phyloP scores from a whole-genome alignment of 2,888 invertebrate species.

The Drosophila putrida region DNA sequence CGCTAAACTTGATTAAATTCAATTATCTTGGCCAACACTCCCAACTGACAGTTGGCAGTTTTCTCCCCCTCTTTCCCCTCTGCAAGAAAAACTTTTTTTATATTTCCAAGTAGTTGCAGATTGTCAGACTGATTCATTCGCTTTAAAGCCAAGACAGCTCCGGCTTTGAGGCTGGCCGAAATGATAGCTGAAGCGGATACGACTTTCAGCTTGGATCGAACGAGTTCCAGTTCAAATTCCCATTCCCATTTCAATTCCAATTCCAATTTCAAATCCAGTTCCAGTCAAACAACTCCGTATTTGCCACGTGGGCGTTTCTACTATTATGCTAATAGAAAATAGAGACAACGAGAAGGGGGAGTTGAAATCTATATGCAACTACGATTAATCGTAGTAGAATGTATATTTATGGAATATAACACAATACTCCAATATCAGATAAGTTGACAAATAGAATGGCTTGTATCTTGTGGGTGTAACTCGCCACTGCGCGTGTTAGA shows the following conservation, averaged over 20 bases:
- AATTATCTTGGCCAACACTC: constrained; percentile 61
- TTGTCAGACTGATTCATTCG: constrained; percentile 14
- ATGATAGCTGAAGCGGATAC: constrained; percentile 25
- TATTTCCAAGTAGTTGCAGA: constrained; percentile 15
- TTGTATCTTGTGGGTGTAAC: constrained; percentile 12
- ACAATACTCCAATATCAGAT: neutral
- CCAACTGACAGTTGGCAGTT: constrained; percentile 17
- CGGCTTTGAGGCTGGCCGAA: constrained; percentile 18
- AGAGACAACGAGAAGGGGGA: neutral
- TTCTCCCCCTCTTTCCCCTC: neutral
- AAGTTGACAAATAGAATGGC: constrained; percentile 4
- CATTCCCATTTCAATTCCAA: constrained; percentile 2
- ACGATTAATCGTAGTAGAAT: constrained; percentile 1
- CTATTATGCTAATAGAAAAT: constrained; percentile 27
- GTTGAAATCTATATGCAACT: constrained; percentile 4
- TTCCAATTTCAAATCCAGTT: constrained; percentile 13
- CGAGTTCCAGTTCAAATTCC: constrained; percentile 8
- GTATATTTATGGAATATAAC: constrained; percentile 7
- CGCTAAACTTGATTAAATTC: constrained; percentile 63
- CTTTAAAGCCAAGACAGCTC: constrained; percentile 10
- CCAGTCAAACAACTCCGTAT: constrained; percentile 24
- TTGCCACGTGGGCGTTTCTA: constrained; percentile 35
- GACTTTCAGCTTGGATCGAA: constrained; percentile 19
- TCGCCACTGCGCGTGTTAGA: constrained; percentile 2
- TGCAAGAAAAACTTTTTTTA: constrained; percentile 2